These are phyloP conservation scores for Ariopsis seemanni DNA, from an alignment of 2,113 vertebrate genomes.

Conservation along the genomic window DNA sequence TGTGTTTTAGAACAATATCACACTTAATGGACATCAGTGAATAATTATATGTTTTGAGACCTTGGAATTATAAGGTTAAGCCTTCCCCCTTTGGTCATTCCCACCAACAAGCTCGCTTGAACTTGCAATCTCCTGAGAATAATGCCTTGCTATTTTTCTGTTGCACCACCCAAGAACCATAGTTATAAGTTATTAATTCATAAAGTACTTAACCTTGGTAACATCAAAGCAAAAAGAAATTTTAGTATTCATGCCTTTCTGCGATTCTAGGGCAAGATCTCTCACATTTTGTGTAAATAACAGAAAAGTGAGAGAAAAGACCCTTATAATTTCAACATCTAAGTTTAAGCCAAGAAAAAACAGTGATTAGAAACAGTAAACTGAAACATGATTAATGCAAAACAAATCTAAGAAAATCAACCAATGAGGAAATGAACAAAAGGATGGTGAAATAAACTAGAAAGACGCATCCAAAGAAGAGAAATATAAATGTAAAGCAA, in stretches of 20 bases:
- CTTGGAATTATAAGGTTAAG: not conserved
- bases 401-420: not conserved
- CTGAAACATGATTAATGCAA: not conserved
- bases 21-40: not conserved
- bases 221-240: not conserved
- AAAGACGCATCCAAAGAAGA: not conserved
- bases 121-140: not conserved
- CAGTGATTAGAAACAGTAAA: not conserved
- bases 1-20: not conserved
- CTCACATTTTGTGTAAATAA: not conserved
- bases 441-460: not conserved
- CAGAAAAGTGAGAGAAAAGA: not conserved
- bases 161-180: not conserved
- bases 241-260: not conserved
- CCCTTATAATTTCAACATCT: not conserved
- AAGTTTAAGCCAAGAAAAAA: not conserved
- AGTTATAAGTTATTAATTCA: not conserved
- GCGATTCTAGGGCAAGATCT: not conserved
- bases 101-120: not conserved
- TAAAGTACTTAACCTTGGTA: not conserved
- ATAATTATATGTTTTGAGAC: not conserved
- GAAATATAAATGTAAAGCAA: not conserved
- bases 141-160: not conserved
- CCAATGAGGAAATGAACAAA: not conserved
- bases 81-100: not conserved